A percentile compares a stretch with the other conserved stretches of the same genome.
These are phyloP conservation scores for Aphelinus certus DNA, from an alignment of 1,140 invertebrate genomes.

Conservation along the genomic window DNA sequence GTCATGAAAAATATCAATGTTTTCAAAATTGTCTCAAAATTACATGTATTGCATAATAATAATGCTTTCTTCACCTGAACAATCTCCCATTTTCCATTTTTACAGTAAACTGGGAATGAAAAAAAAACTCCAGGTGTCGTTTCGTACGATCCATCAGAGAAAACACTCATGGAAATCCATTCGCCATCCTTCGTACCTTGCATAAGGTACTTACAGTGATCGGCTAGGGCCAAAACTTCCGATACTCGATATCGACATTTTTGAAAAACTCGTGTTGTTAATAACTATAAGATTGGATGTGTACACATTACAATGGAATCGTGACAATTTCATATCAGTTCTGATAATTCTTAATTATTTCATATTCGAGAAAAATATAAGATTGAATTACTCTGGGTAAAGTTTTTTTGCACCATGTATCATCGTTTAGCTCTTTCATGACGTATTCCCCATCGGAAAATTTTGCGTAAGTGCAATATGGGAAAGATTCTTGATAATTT, in stretches of 20 bases:
- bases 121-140: constrained; percentile 39
- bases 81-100: constrained; percentile 37
- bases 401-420: constrained; percentile 31
- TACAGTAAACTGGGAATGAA: constrained; percentile 40
- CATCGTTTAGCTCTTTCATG: constrained; percentile 8
- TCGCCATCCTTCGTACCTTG: constrained; percentile 38
- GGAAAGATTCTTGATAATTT: constrained; percentile 22
- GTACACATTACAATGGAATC: too few species aligned
- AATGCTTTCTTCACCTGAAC: constrained; percentile 31
- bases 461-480: constrained; percentile 37
- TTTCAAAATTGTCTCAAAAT: neutral
- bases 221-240: constrained; percentile 35
- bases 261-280: too few species aligned
- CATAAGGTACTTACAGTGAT: constrained; percentile 41
- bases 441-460: constrained; percentile 4
- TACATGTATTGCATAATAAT: neutral
- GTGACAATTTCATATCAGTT: neutral
- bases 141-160: constrained; percentile 41
- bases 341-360: too few species aligned
- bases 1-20: neutral
- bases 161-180: constrained; percentile 44
- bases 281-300: too few species aligned
- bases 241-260: constrained; percentile 29
- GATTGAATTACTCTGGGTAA: constrained; percentile 29
- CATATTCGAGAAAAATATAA: too few species aligned